Evolutionary conservation across 64 coral and sea anemone species (phyloP).

Genomic region (Hydrozoanthus tunicans): DNA sequence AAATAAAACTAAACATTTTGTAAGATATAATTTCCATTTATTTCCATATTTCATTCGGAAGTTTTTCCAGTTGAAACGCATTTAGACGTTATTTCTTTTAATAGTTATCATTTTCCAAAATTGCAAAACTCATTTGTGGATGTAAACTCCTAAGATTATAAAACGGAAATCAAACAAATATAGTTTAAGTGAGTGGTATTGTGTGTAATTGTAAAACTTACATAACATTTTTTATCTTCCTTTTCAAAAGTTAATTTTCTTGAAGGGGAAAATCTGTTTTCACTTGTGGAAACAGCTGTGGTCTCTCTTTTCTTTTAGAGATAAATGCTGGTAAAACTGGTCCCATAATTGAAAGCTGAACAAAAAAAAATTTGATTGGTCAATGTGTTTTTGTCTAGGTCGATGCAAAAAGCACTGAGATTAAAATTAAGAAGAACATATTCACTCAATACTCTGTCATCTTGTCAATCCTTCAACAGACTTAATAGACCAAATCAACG

Average conservation of each 20-base stretch:
- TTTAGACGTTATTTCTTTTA: too few relatives aligned
- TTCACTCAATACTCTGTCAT: constrained; percentile 51
- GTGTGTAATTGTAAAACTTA: neutral
- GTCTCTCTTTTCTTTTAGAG: neutral
- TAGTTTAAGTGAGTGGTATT: neutral
- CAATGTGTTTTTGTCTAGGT: constrained; percentile 50
- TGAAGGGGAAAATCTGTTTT: neutral
- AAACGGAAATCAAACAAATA: neutral
- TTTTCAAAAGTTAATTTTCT: neutral
- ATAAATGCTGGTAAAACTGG: constrained; percentile 53
- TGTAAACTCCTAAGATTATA: too few relatives aligned
- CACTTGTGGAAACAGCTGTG: neutral
- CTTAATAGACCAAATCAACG: constrained; percentile 46
- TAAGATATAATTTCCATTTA: neutral
- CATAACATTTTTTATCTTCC: neutral
- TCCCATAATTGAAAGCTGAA: constrained; percentile 33
- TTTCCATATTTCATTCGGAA: neutral
- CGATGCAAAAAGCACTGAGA: constrained; percentile 66
- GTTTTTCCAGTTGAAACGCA: too few relatives aligned
- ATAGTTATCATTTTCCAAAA: too few relatives aligned
- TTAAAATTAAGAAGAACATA: constrained; percentile 15
- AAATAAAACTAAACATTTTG: neutral
- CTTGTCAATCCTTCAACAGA: constrained; percentile 61
- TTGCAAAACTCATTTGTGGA: too few relatives aligned
- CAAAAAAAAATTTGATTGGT: neutral